A percentile compares a stretch with the other conserved stretches of the same genome.
Conservation (phyloP, 2,888 invertebrate genomes). For the Chymomyza procnemis region DNA sequence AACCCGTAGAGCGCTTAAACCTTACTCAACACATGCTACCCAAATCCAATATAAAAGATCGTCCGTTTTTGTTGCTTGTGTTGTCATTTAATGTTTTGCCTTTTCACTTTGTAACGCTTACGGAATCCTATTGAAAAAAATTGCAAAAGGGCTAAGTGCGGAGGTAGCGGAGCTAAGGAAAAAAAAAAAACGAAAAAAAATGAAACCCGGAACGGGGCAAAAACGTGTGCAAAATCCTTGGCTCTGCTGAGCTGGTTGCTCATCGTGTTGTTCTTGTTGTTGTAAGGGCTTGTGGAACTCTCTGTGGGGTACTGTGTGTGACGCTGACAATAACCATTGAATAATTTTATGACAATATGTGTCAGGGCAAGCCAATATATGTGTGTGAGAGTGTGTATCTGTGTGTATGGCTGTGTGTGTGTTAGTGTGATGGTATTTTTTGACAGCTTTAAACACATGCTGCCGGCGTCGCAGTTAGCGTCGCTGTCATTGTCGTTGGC, state of each 20-base stretch:
- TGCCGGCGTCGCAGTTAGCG: constrained; percentile 20
- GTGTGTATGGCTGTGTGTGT: constrained; percentile 25
- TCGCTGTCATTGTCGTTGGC: not conserved
- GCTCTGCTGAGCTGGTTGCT: too few species aligned
- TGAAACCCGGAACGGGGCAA: constrained; percentile 50
- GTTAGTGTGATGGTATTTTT: constrained; percentile 46
- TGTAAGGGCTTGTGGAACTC: not conserved
- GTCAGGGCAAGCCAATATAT: constrained; percentile 54
- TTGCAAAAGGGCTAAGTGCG: constrained; percentile 56
- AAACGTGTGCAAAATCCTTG: constrained; percentile 47
- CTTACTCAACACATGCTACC: constrained; percentile 20
- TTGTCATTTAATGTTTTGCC: constrained; percentile 63
- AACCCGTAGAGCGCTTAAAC: not conserved
- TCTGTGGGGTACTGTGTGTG: constrained; percentile 23
- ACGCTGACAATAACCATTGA: constrained; percentile 67
- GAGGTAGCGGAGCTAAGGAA: constrained; percentile 5
- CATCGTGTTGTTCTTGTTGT: too few species aligned
- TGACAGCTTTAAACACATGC: constrained; percentile 67
- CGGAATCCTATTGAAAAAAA: constrained; percentile 63
- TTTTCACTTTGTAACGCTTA: constrained; percentile 65
- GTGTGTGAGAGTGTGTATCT: constrained; percentile 18
- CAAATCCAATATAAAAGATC: constrained; percentile 61
- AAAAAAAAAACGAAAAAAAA: constrained; percentile 22
- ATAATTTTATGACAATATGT: constrained; percentile 74
- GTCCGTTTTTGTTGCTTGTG: constrained; percentile 44